These are phyloP conservation scores for Macquaria australasica DNA, from an alignment of 2,113 vertebrate species.

Conservation along the genomic window DNA sequence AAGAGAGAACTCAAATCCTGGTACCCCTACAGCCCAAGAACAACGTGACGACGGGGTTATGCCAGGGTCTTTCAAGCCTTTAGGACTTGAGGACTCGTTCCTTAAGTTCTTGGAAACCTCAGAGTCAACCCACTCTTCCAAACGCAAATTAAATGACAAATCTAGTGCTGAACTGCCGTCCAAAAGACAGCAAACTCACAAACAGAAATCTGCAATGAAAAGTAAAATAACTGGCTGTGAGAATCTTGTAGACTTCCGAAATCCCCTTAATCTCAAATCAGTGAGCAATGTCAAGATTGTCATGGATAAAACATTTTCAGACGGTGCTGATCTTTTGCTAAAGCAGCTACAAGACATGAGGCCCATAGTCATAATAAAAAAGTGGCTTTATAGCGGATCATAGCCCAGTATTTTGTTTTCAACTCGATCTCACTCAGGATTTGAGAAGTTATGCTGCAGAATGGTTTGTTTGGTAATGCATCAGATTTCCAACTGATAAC, in stretches of 20 bases:
- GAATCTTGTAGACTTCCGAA: conserved; percentile 91
- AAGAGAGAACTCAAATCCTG: conserved; percentile 87
- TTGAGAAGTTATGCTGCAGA: conserved; percentile 87
- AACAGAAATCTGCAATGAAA: conserved; percentile 66
- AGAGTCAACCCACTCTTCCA: conserved; percentile 91
- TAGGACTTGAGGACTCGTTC: conserved; percentile 94
- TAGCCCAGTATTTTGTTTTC: conserved; percentile 77
- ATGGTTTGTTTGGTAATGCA: conserved; percentile 80
- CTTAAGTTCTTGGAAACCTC: conserved; percentile 92
- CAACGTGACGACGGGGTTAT: conserved; percentile 86
- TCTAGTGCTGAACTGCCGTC: conserved; percentile 71
- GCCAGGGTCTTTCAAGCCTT: conserved; percentile 92
- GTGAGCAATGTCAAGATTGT: conserved; percentile 95
- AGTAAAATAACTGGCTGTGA: conserved; percentile 81
- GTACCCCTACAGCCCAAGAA: conserved; percentile 83
- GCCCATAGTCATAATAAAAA: conserved; percentile 93
- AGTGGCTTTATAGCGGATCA: conserved; percentile 84
- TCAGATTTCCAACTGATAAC: conserved; percentile 79
- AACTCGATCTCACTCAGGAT: conserved; percentile 90
- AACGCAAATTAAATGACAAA: conserved; percentile 87
- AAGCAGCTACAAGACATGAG: conserved; percentile 99
- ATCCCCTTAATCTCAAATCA: conserved; percentile 91
- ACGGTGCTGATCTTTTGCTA: conserved; percentile 90
- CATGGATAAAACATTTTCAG: conserved; percentile 92
- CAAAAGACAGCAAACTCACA: conserved; percentile 78